These are phyloP conservation scores for Empidonax alnorum DNA, from an alignment of 2,113 vertebrate genomes.

Conservation along the genomic window DNA sequence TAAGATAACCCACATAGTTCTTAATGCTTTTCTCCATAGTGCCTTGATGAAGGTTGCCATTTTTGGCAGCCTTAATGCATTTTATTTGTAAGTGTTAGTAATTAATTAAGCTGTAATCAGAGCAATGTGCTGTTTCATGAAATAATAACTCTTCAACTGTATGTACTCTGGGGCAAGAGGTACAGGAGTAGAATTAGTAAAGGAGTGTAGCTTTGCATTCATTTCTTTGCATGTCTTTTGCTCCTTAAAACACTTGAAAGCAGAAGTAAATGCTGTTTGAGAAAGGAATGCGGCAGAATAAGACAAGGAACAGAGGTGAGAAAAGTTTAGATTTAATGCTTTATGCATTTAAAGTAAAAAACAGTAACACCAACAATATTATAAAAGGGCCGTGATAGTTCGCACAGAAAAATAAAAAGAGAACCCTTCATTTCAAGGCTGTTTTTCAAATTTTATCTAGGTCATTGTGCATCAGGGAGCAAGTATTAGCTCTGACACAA, in stretches of 20 bases:
- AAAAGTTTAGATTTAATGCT: background rate
- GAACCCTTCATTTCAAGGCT: background rate
- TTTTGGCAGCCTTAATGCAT: background rate
- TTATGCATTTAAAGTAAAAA: background rate
- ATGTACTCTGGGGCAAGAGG: background rate
- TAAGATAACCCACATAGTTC: background rate
- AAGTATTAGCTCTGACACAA: background rate
- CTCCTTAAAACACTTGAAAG: background rate
- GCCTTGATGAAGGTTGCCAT: background rate
- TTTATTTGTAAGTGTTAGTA: slow-evolving; percentile 2
- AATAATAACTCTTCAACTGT: background rate
- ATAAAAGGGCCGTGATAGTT: background rate
- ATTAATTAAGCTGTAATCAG: slow-evolving; percentile 1
- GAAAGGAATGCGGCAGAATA: background rate
- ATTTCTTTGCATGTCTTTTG: background rate
- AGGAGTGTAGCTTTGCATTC: background rate
- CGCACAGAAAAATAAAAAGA: background rate
- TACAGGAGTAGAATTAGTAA: background rate
- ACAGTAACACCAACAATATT: background rate
- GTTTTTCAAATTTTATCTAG: slow-evolving; percentile 17
- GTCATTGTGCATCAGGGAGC: background rate
- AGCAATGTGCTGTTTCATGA: background rate
- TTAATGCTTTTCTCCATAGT: background rate
- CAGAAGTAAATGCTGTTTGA: background rate
- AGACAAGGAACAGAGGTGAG: background rate